Conservation (phyloP, 1,140 invertebrate genomes). For the Pachypsylla venusta region DNA sequence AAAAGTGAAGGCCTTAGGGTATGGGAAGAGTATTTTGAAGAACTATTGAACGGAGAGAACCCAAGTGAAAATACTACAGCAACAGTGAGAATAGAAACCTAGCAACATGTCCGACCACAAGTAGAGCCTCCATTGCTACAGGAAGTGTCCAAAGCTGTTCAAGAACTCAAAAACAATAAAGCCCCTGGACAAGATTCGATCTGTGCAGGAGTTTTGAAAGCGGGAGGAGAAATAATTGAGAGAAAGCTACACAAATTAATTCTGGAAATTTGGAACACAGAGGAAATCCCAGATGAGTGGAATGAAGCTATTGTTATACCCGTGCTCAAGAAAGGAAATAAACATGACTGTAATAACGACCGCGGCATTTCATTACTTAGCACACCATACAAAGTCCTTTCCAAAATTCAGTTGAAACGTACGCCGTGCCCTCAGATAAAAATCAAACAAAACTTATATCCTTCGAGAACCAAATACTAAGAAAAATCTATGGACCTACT, state of each 20-base stretch:
- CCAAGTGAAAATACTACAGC: neutral
- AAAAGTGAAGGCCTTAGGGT: neutral
- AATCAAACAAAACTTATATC: too few species aligned
- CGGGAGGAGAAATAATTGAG: constrained; percentile 13
- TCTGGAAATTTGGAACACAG: constrained; percentile 15
- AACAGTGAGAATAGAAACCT: neutral
- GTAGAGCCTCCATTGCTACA: constrained; percentile 18
- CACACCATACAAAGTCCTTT: constrained; percentile 19
- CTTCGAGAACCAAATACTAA: too few species aligned
- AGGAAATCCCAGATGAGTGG: constrained; percentile 23
- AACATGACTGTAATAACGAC: constrained; percentile 22
- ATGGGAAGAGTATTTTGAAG: constrained; percentile 17
- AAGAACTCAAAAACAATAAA: constrained; percentile 21
- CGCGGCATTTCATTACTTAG: constrained; percentile 22
- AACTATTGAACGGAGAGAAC: constrained; percentile 14
- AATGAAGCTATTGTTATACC: constrained; percentile 20
- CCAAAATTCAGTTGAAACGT: constrained; percentile 9
- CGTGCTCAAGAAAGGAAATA: constrained; percentile 25
- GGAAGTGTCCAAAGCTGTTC: constrained; percentile 13
- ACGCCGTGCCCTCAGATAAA: too few species aligned
- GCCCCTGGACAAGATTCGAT: constrained; percentile 23
- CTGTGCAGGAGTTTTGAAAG: constrained; percentile 22
- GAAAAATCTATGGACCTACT: too few species aligned
- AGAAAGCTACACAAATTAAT: constrained; percentile 15
- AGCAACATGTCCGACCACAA: neutral